Percentiles rank a stretch among this genome's conserved stretches.
Conservation (phyloP, 2,888 invertebrate genomes). For the Syrista parreyssii region DNA sequence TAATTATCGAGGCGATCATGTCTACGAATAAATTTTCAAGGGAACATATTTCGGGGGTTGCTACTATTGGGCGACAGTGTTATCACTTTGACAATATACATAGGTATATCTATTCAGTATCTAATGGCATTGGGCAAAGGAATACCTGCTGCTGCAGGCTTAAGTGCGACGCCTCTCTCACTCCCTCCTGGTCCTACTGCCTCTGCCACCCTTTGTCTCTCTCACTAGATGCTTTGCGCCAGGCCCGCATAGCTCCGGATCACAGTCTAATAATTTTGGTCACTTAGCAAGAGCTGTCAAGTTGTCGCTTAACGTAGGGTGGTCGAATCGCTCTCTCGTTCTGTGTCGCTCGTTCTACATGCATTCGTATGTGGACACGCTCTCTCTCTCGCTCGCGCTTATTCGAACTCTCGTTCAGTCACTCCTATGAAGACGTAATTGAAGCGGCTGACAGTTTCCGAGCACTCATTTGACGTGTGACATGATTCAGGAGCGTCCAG, state of each 20-base stretch:
- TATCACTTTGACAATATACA: background rate
- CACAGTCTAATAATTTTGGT: constrained; percentile 34
- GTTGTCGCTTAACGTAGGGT: constrained; percentile 44
- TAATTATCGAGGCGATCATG: constrained; percentile 47
- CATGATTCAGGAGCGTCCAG: constrained; percentile 64
- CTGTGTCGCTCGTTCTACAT: background rate
- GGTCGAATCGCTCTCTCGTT: constrained; percentile 21
- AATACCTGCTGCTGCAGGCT: background rate
- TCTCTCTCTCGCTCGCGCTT: too few species aligned
- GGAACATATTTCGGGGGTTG: constrained; percentile 13
- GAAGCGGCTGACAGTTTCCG: constrained; percentile 60
- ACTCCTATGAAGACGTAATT: constrained; percentile 61
- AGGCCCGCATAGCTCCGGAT: too few species aligned
- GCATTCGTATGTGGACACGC: too few species aligned
- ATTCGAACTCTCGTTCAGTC: constrained; percentile 4
- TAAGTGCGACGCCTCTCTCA: background rate
- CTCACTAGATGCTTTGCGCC: background rate
- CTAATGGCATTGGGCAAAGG: background rate
- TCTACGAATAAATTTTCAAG: constrained; percentile 43
- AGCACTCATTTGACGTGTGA: constrained; percentile 64
- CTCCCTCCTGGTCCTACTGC: background rate
- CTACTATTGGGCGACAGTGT: constrained; percentile 29
- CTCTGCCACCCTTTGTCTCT: too few species aligned
- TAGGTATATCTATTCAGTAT: background rate
- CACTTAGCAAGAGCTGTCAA: constrained; percentile 48